Conservation (phyloP, 1,140 invertebrate genomes). For the Lepidurus packardi region DNA sequence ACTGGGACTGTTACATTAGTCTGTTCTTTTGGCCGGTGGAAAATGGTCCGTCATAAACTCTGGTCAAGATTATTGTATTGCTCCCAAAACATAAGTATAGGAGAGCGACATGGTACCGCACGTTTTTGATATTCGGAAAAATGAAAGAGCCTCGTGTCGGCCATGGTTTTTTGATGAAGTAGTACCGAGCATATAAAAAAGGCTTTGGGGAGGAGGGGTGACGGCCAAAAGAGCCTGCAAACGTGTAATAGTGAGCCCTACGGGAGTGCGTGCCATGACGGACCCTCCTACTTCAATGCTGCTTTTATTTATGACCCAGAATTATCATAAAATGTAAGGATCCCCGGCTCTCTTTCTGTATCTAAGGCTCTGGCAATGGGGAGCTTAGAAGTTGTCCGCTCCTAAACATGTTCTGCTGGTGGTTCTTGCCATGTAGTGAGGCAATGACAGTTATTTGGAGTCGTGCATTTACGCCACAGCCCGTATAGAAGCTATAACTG, state of each 20-base stretch:
- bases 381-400: background rate
- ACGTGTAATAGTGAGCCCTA: conserved; percentile 9
- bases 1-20: background rate
- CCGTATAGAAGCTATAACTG: conserved; percentile 18
- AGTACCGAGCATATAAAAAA: background rate
- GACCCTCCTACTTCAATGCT: conserved; percentile 18
- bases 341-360: background rate
- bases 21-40: background rate
- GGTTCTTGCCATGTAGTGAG: conserved; percentile 9
- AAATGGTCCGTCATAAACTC: background rate
- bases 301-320: conserved; percentile 21
- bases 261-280: conserved; percentile 14
- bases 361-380: background rate
- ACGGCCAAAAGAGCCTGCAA: conserved; percentile 12
- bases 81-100: conserved; percentile 1
- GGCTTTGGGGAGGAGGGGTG: conserved; percentile 11
- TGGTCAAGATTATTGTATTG: conserved; percentile 22
- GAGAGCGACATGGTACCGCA: conserved; percentile 20
- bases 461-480: conserved; percentile 20
- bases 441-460: conserved; percentile 21
- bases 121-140: conserved; percentile 2
- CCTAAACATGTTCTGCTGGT: background rate
- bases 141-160: background rate
- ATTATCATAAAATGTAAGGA: conserved; percentile 20
- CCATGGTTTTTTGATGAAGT: conserved; percentile 22